Evolutionary conservation across 2,113 vertebrate species (phyloP), one percentile per base, ranked within the genome.

Genomic region (Protobothrops mucrosquamatus): DNA sequence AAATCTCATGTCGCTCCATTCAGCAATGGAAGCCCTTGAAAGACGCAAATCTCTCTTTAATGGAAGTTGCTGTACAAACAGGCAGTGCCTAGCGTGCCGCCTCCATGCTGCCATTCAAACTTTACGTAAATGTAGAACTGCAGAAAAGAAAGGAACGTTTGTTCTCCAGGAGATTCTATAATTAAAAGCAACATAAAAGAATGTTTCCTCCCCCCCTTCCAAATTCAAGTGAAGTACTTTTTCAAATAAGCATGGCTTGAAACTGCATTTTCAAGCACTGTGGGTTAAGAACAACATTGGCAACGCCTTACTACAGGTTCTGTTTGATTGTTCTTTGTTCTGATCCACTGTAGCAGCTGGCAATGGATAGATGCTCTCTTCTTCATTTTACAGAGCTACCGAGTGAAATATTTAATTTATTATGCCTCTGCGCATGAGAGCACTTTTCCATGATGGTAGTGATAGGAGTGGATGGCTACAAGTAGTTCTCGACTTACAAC

Each of bases 21-120:
- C 94, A 52, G 87, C 29, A 7, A 91, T 69, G 61, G 91, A 95
- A 96, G 95, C 94, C 96, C 96, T 97, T 97, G 96, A 96, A 95
- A 96, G 95, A 97, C 96, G 96, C 96, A 97, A 97, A 96, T 97
- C 89, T 0, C 0, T 11, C 56, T 92, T 93, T 46, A 94, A 61
- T 91, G 91, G 4, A 43, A 92, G 91, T 69, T 54, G 96, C 87
- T 69, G 0, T 86, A 94, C 94, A 95, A 95, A 94, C 39, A 74
- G 24, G 92, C 61, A 92, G 92, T 95, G 95, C 94, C 95, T 94
- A 93, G 96, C 91, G 88, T 93, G 94, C 74, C 89, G 0, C 0
- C 86, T 0, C 0, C 89, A 90, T 92, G 96, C 95, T 96, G 96
- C 96, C 96, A 95, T 88, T 95, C 95, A 87, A 93, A 94, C 89